A percentile compares a stretch with the other conserved stretches of the same genome.
These are phyloP conservation scores for Cnemophilus loriae DNA, from an alignment of 2,113 vertebrate genomes.

Conservation along the genomic window DNA sequence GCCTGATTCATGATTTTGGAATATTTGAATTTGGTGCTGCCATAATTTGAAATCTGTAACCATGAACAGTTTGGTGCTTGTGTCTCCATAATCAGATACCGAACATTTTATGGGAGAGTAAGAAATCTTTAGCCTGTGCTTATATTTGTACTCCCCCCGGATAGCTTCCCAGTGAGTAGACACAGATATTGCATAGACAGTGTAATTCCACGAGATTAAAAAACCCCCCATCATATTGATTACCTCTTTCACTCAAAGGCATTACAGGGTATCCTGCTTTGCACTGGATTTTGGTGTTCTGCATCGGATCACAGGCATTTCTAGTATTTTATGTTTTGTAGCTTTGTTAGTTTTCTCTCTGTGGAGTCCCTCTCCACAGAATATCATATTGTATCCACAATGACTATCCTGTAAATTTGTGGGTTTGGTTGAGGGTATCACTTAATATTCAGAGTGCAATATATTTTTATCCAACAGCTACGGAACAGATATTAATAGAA, in stretches of 20 bases:
- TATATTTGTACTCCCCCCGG: not conserved
- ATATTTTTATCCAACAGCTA: not conserved
- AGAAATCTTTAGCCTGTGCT: not conserved
- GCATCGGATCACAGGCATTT: not conserved
- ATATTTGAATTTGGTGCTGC: not conserved
- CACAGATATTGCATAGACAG: not conserved
- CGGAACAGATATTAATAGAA: not conserved
- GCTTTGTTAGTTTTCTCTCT: not conserved
- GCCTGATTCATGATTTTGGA: not conserved
- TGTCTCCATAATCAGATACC: not conserved
- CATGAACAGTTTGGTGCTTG: not conserved
- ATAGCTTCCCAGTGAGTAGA: not conserved
- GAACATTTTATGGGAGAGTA: not conserved
- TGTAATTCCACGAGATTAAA: not conserved
- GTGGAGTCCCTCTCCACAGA: not conserved
- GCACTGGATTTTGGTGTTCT: not conserved
- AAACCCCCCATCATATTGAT: accelerated
- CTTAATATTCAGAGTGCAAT: not conserved
- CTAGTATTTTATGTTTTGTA: not conserved
- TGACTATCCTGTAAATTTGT: not conserved
- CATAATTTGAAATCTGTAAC: not conserved
- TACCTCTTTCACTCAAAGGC: not conserved
- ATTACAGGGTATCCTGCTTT: not conserved
- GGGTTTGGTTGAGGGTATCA: not conserved
- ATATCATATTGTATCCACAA: not conserved